Base-by-base conservation (phyloP, 2,113 vertebrate genomes). In the Sapajus apella region DNA sequence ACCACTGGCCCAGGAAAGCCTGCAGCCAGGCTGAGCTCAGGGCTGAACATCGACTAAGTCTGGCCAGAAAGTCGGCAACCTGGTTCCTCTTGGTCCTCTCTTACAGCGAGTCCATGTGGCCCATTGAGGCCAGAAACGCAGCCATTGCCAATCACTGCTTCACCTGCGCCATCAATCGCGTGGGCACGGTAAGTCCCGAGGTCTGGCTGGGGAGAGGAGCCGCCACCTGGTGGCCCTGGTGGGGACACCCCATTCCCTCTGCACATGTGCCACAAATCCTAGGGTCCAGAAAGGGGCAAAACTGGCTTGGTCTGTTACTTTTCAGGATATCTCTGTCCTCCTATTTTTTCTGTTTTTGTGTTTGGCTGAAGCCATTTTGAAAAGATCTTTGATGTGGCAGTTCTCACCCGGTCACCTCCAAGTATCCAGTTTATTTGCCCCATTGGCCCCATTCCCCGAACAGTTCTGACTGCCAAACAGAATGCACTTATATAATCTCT, bases 131-230 rank as follows among this genome's bases (percentile, higher is more conserved):
- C 56, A 98, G 99, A 90, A 99, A 99, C 2, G 99, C 99, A 37
- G 99, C 99, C 37, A 99, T 99, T 45, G 99, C 99, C 52, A 99
- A 99, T 70, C 99, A 99, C 98, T 99, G 99, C 95, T 99, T 99
- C 90, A 99, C 99, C 0, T 99, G 99, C 40, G 98, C 99, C 89
- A 99, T 99, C 99, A 99, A 99, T 98, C 99, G 99, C 0, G 99
- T 99, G 0, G 99, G 99, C 81, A 99, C 98, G 88, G 99, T 99
- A 91, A 68, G 99, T 98, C 70, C n/a, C 58, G 0, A 9, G 12
- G 52, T 43, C 25, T 5, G 16, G 12, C 32, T 20, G 17, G 40
- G 32, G 25, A 30, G 35, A 35, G 56, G 64, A 37, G 17, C 18
- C 1, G 21, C 23, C 3, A 8, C 17, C 75, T 3, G 32, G 23